Percentiles rank a stretch among this genome's conserved stretches.
phyloP scores from a whole-genome alignment of 2,888 invertebrate genomes.

The Limenitis arthemis region DNA sequence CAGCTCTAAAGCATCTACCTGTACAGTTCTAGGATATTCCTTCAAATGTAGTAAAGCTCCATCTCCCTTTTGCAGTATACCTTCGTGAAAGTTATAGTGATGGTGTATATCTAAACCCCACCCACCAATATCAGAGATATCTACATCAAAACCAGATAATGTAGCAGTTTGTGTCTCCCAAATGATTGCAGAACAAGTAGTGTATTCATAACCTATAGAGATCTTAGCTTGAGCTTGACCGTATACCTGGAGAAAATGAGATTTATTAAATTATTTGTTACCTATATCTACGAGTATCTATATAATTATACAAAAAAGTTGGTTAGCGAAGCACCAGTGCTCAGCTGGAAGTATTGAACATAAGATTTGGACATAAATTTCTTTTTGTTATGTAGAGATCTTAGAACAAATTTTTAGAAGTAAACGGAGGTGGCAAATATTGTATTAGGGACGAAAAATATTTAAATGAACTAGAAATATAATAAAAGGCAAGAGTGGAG shows the following conservation, averaged over 20 bases:
- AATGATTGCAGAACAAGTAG: constrained; percentile 86
- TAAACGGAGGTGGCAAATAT: too few relatives aligned
- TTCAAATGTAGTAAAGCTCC: constrained; percentile 96
- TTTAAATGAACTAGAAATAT: too few relatives aligned
- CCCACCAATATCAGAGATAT: constrained; percentile 96
- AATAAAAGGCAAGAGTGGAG: too few relatives aligned
- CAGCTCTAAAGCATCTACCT: constrained; percentile 45
- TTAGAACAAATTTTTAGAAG: too few relatives aligned
- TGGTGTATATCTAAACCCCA: constrained; percentile 99
- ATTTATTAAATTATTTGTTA: background rate
- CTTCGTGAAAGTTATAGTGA: constrained; percentile 98
- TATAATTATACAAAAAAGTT: too few relatives aligned
- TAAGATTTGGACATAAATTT: too few relatives aligned
- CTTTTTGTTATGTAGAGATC: too few relatives aligned
- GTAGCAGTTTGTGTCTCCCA: constrained; percentile 97
- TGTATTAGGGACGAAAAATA: background rate
- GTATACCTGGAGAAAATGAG: constrained; percentile 71
- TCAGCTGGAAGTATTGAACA: too few relatives aligned
- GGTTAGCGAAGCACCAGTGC: too few relatives aligned
- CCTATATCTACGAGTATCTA: constrained; percentile 31
- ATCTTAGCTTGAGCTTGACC: constrained; percentile 91
- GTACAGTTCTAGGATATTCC: constrained; percentile 90
- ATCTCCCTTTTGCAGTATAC: constrained; percentile 97
- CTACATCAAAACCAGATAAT: constrained; percentile 95
- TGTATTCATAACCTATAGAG: constrained; percentile 95